Percentiles rank a stretch among this genome's conserved stretches.
phyloP scores from a whole-genome alignment of 2,113 vertebrate genomes.

The Hemibagrus wyckioides region DNA sequence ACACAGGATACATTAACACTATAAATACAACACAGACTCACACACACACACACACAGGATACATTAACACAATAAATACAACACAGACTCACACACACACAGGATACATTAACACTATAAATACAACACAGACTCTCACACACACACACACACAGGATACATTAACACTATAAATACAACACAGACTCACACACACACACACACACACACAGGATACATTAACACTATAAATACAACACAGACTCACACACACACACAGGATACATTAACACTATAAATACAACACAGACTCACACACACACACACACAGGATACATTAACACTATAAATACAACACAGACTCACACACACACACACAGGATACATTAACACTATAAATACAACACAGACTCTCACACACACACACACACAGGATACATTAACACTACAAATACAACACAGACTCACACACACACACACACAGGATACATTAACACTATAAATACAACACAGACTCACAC shows the following conservation, averaged over 20 bases:
- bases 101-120: too few relatives aligned
- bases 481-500: neutral
- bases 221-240: neutral
- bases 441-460: neutral
- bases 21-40: neutral
- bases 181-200: neutral
- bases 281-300: neutral
- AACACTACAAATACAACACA: neutral
- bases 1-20: neutral
- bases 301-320: neutral
- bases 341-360: neutral
- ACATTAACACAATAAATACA: too few relatives aligned
- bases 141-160: neutral
- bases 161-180: too few relatives aligned
- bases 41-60: neutral
- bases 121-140: too few relatives aligned
- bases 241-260: neutral
- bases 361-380: too few relatives aligned
- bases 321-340: neutral
- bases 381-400: neutral
- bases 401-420: neutral
- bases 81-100: neutral
- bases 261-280: too few relatives aligned
- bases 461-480: too few relatives aligned
- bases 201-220: neutral